Evolutionary conservation across 2,797 vertebrate genomes (phyloP).

Genomic region (Hoplostethus atlanticus): DNA sequence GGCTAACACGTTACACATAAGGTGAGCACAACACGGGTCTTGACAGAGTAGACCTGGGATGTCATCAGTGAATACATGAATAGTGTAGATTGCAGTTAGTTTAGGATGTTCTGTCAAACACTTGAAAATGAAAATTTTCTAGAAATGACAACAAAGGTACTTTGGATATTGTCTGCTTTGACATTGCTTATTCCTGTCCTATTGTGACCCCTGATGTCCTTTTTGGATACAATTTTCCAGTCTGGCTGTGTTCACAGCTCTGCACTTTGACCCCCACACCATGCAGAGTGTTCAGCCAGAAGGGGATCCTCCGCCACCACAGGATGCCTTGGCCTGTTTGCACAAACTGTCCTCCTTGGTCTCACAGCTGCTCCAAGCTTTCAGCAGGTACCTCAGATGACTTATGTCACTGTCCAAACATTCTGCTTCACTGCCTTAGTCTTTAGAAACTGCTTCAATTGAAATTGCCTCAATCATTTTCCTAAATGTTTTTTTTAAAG

Average conservation of each 20-base stretch:
- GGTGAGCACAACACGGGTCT: conserved; percentile 80
- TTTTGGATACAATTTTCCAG: conserved; percentile 71
- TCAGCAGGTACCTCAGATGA: conserved; percentile 86
- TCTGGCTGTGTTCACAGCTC: conserved; percentile 79
- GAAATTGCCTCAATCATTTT: too few species aligned
- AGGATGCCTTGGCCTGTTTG: conserved; percentile 83
- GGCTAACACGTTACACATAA: conserved; percentile 86
- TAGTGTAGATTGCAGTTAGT: neutral
- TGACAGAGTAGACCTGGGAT: neutral
- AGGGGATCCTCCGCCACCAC: conserved; percentile 74
- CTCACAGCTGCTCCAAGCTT: conserved; percentile 87
- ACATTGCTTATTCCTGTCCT: conserved; percentile 30
- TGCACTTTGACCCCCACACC: conserved; percentile 77
- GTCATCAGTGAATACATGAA: neutral
- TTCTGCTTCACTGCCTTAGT: neutral
- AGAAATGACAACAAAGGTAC: neutral
- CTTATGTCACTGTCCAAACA: neutral
- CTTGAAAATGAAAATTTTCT: neutral
- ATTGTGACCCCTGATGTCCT: conserved; percentile 44
- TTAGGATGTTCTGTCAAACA: too few species aligned
- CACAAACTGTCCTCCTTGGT: conserved; percentile 87
- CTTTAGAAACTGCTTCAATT: too few species aligned
- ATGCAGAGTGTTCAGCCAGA: conserved; percentile 60
- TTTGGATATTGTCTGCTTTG: conserved; percentile 41
- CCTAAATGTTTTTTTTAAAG: too few species aligned